Base-by-base conservation (phyloP, 2,888 invertebrate species). In the Lottia scabra region DNA sequence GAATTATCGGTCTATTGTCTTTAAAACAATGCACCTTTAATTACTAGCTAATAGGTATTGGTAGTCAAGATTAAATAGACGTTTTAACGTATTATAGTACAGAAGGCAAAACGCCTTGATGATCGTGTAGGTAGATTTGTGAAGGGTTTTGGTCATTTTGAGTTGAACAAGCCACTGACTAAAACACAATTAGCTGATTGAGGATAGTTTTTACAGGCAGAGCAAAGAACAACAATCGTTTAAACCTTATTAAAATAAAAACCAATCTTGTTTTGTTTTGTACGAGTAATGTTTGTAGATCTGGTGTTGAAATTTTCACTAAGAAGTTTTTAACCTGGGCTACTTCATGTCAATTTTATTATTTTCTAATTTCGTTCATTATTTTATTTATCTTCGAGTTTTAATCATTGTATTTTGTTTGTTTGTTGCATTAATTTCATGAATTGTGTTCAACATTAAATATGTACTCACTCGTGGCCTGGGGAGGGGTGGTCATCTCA, bases 21-120 rank as follows among this genome's bases (percentile, higher is more conserved):
- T 56, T 56, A 56, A 56, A 56, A 56, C 56, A 56, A 56, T 56
- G 23, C 19, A 19, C 23, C 56, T 56, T 56, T 56, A 56, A 56
- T 56, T 56, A 56, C 56, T 10, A 12, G 19, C 23, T 23, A 23
- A 16, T 23, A 19, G 56, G 23, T 56, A 56, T 16, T 10, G 56
- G 23, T 56, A 56, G 56, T 23, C 19, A 19, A 8, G 23, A 19
- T 23, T 23, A 15, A 56, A 3, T 12, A 19, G 56, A 5, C 56
- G 19, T 23, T 56, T 23, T 56, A 56, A 56, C 23, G 5, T 19
- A 56, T 12, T 19, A 56, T 56, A 56, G 8, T 8, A 19, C 8
- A 56, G 19, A 3, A 10, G 23, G 5, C 19, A 23, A 23, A 23
- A 56, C 19, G 56, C 6, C 56, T 56, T 19, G 56, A 13, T 19